phyloP scores from a whole-genome alignment of 2,888 invertebrate genomes.

The Meliscaeva auricollis region DNA sequence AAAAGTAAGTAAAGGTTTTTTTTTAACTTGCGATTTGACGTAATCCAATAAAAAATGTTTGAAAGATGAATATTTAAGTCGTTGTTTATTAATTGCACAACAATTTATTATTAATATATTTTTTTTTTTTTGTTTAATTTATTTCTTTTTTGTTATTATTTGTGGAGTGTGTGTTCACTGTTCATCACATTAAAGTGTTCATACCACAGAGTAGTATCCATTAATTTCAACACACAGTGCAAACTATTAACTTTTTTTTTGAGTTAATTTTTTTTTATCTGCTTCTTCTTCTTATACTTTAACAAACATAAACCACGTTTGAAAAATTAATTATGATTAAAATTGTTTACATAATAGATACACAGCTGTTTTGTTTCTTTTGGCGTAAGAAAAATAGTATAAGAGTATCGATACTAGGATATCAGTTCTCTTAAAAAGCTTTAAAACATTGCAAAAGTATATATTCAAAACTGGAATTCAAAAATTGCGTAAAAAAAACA shows the following conservation, averaged over 20 bases:
- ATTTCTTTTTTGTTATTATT: not conserved
- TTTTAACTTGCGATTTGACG: too few species aligned
- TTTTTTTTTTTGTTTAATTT: slow-evolving; percentile 37
- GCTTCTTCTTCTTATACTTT: slow-evolving; percentile 1
- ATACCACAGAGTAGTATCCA: slow-evolving; percentile 39
- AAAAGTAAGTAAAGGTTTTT: too few species aligned
- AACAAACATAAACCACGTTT: slow-evolving; percentile 33
- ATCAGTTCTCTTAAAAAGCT: slow-evolving; percentile 19
- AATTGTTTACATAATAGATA: slow-evolving; percentile 61
- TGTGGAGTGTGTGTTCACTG: slow-evolving; percentile 8
- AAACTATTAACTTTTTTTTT: slow-evolving; percentile 53
- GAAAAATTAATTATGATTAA: slow-evolving; percentile 48
- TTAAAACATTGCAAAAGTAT: slow-evolving; percentile 37
- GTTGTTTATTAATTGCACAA: slow-evolving; percentile 65
- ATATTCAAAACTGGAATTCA: slow-evolving; percentile 24
- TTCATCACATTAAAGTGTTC: not conserved
- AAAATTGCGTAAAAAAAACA: slow-evolving; percentile 59
- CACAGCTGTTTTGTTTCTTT: slow-evolving; percentile 25
- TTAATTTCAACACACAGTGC: slow-evolving; percentile 52
- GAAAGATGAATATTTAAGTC: slow-evolving; percentile 35
- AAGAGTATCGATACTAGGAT: slow-evolving; percentile 22
- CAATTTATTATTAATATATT: slow-evolving; percentile 41
- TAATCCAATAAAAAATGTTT: too few species aligned
- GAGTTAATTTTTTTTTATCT: slow-evolving; percentile 20
- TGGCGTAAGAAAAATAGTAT: slow-evolving; percentile 19